Conservation (phyloP, 2,113 vertebrate genomes). For the Erythrolamprus reginae region DNA sequence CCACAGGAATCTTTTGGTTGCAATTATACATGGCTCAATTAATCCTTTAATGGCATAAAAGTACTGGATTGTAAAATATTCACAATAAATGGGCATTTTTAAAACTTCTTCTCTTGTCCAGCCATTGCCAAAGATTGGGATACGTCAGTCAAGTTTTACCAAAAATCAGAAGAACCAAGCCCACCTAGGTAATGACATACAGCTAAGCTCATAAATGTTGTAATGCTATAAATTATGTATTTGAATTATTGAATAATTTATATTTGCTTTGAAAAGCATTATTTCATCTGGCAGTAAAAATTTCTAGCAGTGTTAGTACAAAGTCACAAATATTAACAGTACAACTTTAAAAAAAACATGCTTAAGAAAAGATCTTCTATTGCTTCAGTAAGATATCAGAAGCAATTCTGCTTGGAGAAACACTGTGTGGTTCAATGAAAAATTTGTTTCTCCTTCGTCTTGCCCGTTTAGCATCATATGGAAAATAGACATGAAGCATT, state of each 20-base stretch:
- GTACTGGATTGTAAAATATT: not conserved
- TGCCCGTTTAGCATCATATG: not conserved
- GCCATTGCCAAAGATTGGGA: not conserved
- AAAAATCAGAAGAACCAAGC: rapidly evolving
- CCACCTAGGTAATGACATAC: constrained; percentile 7
- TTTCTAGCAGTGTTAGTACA: not conserved
- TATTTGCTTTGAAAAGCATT: not conserved
- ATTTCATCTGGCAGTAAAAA: not conserved
- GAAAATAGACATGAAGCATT: not conserved
- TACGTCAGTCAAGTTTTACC: not conserved
- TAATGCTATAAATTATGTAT: not conserved
- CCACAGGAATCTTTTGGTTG: too few relatives aligned
- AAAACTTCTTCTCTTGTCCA: not conserved
- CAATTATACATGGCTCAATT: not conserved
- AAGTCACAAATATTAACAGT: not conserved
- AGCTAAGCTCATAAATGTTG: not conserved
- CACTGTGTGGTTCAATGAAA: not conserved
- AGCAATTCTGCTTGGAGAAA: not conserved
- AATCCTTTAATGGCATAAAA: not conserved
- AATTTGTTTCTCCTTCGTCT: not conserved
- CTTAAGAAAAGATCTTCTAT: not conserved
- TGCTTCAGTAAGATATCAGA: not conserved
- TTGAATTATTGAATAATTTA: not conserved
- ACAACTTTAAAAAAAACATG: not conserved
- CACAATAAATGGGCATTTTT: not conserved